These are phyloP conservation scores for Danionella dracula DNA, from an alignment of 2,797 vertebrate species.

Conservation along the genomic window DNA sequence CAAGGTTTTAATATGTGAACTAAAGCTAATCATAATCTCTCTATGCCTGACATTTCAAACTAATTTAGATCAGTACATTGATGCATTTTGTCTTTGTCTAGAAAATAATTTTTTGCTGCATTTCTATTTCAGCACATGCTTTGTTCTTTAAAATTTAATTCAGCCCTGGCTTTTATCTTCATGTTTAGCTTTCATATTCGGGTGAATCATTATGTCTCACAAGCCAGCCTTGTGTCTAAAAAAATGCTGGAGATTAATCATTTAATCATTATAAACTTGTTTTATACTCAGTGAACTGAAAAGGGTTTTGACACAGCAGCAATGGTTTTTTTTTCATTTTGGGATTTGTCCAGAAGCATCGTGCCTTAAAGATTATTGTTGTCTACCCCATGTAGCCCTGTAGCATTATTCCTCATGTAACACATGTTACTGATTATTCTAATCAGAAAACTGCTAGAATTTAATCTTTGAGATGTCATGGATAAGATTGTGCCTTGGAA, in stretches of 20 bases:
- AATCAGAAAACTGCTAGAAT: constrained; percentile 51
- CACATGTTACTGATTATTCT: constrained; percentile 68
- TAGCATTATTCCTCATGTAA: constrained; percentile 52
- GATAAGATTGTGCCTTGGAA: constrained; percentile 49
- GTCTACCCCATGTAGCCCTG: constrained; percentile 54
- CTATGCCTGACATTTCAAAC: too few relatives aligned
- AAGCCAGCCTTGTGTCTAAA: constrained; percentile 68
- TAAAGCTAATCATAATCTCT: too few relatives aligned
- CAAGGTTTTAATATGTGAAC: too few relatives aligned
- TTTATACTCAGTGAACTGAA: constrained; percentile 55
- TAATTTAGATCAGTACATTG: too few relatives aligned
- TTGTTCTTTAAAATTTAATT: too few relatives aligned
- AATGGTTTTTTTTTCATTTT: constrained; percentile 60
- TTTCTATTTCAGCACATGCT: too few relatives aligned
- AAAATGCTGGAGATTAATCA: constrained; percentile 66
- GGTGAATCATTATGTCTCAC: constrained; percentile 40
- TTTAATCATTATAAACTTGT: constrained; percentile 63
- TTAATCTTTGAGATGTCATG: constrained; percentile 49
- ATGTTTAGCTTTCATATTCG: constrained; percentile 10
- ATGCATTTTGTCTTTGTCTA: too few relatives aligned
- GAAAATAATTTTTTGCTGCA: too few relatives aligned
- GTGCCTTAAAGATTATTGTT: constrained; percentile 54
- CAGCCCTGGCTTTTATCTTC: constrained; percentile 17
- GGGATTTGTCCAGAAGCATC: constrained; percentile 54
- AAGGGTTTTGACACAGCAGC: constrained; percentile 54